Evolutionary conservation across 2,113 vertebrate species (phyloP).

Genomic region (Apodemus speciosus): DNA sequence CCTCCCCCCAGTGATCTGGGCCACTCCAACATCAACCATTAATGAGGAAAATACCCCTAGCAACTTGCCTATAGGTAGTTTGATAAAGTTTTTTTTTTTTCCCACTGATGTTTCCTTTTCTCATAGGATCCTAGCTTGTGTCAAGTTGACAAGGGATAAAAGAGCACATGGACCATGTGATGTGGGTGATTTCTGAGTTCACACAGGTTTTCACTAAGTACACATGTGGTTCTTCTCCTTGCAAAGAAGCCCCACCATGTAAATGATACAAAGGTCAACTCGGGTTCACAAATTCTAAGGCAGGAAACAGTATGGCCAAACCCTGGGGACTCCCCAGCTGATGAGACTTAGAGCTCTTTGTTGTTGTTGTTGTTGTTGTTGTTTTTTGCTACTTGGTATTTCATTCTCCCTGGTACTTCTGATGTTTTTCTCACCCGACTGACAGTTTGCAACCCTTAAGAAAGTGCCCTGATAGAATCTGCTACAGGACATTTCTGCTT

Average conservation of each 20-base stretch:
- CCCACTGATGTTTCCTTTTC: not conserved
- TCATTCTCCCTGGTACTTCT: not conserved
- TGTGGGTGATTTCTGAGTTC: not conserved
- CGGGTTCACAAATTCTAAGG: not conserved
- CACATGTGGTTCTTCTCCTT: not conserved
- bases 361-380: too few species aligned
- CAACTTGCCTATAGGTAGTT: not conserved
- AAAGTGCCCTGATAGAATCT: not conserved
- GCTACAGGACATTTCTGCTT: not conserved
- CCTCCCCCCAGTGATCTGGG: too few species aligned
- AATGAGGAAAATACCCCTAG: too few species aligned
- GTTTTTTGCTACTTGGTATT: not conserved
- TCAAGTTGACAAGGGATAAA: not conserved
- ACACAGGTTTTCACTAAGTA: not conserved
- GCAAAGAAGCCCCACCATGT: not conserved
- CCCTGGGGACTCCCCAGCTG: slow-evolving; percentile 3
- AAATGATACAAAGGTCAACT: not conserved
- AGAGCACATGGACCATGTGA: rapidly evolving
- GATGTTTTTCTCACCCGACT: not conserved
- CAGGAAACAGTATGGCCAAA: slow-evolving; percentile 50
- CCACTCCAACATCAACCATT: not conserved
- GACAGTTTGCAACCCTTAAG: not conserved
- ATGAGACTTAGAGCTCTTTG: not conserved
- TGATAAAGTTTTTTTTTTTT: not conserved
- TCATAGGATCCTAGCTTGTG: too few species aligned